These are phyloP conservation scores for Naja naja DNA, from an alignment of 2,113 vertebrate species.

Conservation along the genomic window DNA sequence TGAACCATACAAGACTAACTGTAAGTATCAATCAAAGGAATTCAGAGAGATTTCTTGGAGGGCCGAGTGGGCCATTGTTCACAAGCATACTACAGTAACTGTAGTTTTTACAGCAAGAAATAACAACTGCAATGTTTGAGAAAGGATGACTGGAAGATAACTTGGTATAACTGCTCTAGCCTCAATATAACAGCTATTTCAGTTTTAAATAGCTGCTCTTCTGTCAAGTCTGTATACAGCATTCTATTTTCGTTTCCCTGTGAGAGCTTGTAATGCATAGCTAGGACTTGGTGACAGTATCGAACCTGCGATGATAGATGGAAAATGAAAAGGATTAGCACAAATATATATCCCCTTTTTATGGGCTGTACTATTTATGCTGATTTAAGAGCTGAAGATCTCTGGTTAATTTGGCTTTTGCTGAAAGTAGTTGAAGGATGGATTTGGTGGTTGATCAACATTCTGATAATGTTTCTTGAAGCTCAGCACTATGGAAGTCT, in stretches of 20 bases:
- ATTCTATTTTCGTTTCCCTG: not conserved
- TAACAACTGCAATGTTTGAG: not conserved
- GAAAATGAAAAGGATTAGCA: not conserved
- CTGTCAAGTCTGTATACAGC: not conserved
- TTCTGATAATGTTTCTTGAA: not conserved
- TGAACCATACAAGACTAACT: not conserved
- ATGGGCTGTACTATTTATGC: not conserved
- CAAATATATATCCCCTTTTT: not conserved
- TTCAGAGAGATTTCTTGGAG: fast-evolving
- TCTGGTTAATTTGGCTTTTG: not conserved
- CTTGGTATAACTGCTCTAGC: not conserved
- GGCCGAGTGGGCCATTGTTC: not conserved
- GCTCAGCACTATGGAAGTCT: not conserved
- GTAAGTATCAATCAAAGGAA: not conserved
- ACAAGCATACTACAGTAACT: not conserved
- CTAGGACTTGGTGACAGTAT: not conserved
- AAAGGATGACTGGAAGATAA: not conserved
- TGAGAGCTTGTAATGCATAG: fast-evolving
- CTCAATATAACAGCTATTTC: not conserved
- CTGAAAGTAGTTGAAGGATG: not conserved
- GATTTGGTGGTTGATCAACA: not conserved
- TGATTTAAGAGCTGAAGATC: not conserved
- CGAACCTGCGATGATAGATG: fast-evolving
- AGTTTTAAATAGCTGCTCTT: not conserved
- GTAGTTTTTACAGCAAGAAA: not conserved